Evolutionary conservation across 2,888 invertebrate genomes (phyloP).

Genomic region (Nymphalis c-album): DNA sequence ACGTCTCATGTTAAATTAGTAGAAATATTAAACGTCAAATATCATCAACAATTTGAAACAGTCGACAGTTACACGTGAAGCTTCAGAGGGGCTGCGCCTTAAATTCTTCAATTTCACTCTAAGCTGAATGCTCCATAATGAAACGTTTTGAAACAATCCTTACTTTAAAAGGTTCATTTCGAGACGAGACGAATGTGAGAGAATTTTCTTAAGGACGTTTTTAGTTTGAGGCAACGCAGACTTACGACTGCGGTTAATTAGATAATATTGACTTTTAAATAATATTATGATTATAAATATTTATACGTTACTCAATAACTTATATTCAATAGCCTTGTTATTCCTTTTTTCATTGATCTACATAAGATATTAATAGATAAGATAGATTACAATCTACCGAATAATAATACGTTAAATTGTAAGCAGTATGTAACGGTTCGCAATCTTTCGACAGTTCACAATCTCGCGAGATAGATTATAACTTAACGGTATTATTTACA

Average conservation of each 20-base stretch:
- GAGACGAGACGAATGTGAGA: constrained; percentile 50
- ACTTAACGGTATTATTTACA: no score
- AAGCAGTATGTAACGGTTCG: no score
- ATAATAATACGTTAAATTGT: no score
- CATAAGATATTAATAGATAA: no score
- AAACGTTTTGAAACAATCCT: constrained; percentile 44
- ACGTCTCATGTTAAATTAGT: constrained; percentile 6
- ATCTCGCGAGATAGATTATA: no score
- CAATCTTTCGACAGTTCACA: no score
- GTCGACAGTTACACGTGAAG: constrained; percentile 29
- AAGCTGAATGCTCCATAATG: constrained; percentile 49
- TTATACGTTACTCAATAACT: no score
- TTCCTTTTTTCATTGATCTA: no score
- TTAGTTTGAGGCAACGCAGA: constrained; percentile 43
- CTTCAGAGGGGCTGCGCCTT: constrained; percentile 30
- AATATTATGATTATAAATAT: no score
- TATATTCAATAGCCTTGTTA: no score
- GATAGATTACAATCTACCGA: no score
- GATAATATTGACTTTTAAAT: no score
- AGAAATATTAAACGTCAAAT: constrained; percentile 24
- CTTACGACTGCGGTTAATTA: not conserved
- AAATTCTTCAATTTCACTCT: constrained; percentile 37
- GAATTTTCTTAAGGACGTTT: constrained; percentile 53
- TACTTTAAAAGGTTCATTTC: constrained; percentile 42
- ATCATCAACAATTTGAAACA: constrained; percentile 31